Base-by-base conservation (phyloP, 2,888 invertebrate genomes). In the Epistrophella euchroma region DNA sequence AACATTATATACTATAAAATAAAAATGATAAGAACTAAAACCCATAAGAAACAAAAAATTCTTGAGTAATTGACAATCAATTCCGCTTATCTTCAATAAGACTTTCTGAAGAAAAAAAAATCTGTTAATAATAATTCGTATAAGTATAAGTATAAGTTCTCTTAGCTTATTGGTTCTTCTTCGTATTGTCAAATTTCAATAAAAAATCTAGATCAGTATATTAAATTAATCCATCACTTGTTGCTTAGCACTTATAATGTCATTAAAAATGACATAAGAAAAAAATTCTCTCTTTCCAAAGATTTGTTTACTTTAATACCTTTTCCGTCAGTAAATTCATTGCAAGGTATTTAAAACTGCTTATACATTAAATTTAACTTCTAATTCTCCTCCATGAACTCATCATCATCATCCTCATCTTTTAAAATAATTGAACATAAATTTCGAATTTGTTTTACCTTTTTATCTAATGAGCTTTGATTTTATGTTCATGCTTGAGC, bases 381-480 rank as follows among this genome's bases (percentile, higher is more conserved):
- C 45, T 19, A 17, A 7, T 19, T 10, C 45, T 17, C 17, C 10
- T 47, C 11, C 47, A 47, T 47, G 11, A 47, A 47, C 47, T 47
- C 47, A 47, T 47, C 47, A 47, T 47, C 19, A 4, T n/a, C n/a
- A n/a, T n/a, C n/a, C n/a, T n/a, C 25, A 28, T 11, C 6, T 47
- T 47, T 19, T 32, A 32, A 32, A 47, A 47, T 47, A 10, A 47
- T 47, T 22, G 47, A 5, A 47, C 47, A 47, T 22, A 47, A 22
- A 47, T 47, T 47, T 47, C 22, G 9, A 47, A 47, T 47, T 47
- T 47, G 22, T 47, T 47, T 47, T 47, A 19, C 4, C 19, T 22
- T 47, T 47, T 47, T 47, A 47, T 47, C 47, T 22, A 47, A 47
- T 19, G 11, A 19, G 47, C 22, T 19, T 47, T 47, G 47, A 47